Conservation (phyloP, 2,113 vertebrate species). For the Telmatochromis sp. region DNA sequence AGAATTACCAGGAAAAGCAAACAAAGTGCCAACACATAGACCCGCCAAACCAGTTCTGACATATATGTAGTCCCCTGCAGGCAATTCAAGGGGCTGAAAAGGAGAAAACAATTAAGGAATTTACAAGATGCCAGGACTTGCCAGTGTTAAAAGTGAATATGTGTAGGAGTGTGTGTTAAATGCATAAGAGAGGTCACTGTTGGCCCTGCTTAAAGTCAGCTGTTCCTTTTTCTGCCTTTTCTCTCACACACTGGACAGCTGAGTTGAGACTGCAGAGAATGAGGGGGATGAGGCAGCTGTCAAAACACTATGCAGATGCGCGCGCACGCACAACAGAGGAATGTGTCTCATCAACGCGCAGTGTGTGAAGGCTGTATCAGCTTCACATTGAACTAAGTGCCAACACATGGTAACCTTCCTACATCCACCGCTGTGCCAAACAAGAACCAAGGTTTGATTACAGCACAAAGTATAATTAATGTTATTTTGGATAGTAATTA, state of each 20-base stretch:
- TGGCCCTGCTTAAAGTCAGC: background rate
- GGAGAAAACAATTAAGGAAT: background rate
- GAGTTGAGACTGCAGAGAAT: background rate
- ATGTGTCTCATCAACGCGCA: conserved; percentile 26
- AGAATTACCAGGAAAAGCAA: background rate
- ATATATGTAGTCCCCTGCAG: background rate
- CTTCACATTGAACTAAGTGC: conserved; percentile 9
- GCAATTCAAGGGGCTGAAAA: background rate
- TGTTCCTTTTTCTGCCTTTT: background rate
- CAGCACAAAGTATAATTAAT: background rate
- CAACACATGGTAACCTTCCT: background rate
- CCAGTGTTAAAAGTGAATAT: background rate
- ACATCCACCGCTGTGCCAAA: background rate
- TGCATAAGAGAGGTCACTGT: background rate
- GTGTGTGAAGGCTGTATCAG: background rate
- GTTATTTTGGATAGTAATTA: background rate
- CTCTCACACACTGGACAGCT: background rate
- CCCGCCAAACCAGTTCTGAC: conserved; percentile 15
- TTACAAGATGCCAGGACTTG: background rate
- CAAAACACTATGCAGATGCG: background rate
- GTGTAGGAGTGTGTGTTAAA: background rate
- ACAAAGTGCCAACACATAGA: background rate
- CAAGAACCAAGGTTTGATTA: background rate
- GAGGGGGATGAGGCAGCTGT: conserved; percentile 14
- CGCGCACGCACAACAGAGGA: background rate